A percentile compares a stretch with the other conserved stretches of the same genome.
Evolutionary conservation across 2,113 vertebrate genomes (phyloP).

Genomic region (Cathartes aura): DNA sequence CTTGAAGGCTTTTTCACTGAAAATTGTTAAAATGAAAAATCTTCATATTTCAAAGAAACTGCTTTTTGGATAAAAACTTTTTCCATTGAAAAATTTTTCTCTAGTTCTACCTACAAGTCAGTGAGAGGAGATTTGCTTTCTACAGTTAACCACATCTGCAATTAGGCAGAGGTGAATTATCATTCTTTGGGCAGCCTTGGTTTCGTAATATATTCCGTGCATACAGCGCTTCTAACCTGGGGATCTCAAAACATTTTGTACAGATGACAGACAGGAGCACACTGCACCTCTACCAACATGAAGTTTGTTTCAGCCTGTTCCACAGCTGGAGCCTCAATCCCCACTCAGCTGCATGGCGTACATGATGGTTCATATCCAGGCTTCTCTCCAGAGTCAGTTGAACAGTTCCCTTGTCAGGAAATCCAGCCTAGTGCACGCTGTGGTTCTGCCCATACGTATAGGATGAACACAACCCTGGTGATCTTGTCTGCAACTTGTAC

Average conservation of each 20-base stretch:
- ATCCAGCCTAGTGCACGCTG: not conserved
- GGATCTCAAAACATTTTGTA: not conserved
- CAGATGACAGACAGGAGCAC: not conserved
- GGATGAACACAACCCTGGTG: not conserved
- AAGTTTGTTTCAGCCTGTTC: not conserved
- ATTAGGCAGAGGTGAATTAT: not conserved
- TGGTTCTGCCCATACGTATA: not conserved
- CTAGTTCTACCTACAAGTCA: not conserved
- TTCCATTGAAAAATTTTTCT: not conserved
- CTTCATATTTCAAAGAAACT: not conserved
- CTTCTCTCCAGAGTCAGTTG: not conserved
- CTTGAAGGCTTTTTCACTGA: not conserved
- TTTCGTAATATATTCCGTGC: not conserved
- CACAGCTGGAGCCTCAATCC: not conserved
- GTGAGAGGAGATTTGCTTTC: not conserved
- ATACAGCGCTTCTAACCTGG: not conserved
- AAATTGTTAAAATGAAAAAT: not conserved
- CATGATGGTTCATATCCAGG: not conserved
- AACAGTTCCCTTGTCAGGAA: not conserved
- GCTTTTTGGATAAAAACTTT: not conserved
- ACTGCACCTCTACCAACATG: not conserved
- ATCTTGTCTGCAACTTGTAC: not conserved
- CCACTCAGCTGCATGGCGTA: rapidly evolving
- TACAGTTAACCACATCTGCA: not conserved
- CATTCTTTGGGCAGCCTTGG: not conserved